Conservation (phyloP, 1,140 invertebrate species). For the Brachionus sp. region DNA sequence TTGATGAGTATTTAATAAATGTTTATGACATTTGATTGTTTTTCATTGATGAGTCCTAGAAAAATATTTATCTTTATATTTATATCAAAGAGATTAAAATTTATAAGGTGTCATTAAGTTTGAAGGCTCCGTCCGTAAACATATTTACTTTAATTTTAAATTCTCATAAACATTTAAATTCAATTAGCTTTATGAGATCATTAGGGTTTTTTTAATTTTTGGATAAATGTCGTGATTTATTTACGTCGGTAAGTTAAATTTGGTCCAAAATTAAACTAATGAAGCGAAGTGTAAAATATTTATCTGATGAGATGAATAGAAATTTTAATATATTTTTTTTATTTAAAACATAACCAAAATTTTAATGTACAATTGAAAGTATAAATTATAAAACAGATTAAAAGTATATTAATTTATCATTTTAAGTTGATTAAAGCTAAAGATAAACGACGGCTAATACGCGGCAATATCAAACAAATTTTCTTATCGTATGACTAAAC, state of each 20-base stretch:
- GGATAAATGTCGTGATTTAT: background rate
- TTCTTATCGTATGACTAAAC: background rate
- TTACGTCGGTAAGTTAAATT: background rate
- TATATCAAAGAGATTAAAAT: background rate
- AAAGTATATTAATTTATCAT: background rate
- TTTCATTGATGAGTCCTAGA: background rate
- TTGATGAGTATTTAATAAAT: background rate
- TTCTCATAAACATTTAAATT: background rate
- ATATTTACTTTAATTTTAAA: background rate
- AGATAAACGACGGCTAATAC: constrained; percentile 5
- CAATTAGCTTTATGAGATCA: background rate
- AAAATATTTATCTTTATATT: background rate
- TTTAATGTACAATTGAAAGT: background rate
- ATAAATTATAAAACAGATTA: constrained; percentile 1
- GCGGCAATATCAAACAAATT: background rate
- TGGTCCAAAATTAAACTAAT: background rate
- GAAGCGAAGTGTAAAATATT: background rate
- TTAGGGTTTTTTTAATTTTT: background rate
- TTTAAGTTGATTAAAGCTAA: background rate
- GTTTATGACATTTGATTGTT: background rate
- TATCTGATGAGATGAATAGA: background rate
- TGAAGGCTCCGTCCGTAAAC: background rate
- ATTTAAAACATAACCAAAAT: background rate
- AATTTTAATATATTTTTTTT: background rate
- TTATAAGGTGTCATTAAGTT: background rate